A percentile compares a stretch with the other conserved stretches of the same genome.
phyloP scores from a whole-genome alignment of 1,140 invertebrate genomes.

The Neuroterus valhalla region DNA sequence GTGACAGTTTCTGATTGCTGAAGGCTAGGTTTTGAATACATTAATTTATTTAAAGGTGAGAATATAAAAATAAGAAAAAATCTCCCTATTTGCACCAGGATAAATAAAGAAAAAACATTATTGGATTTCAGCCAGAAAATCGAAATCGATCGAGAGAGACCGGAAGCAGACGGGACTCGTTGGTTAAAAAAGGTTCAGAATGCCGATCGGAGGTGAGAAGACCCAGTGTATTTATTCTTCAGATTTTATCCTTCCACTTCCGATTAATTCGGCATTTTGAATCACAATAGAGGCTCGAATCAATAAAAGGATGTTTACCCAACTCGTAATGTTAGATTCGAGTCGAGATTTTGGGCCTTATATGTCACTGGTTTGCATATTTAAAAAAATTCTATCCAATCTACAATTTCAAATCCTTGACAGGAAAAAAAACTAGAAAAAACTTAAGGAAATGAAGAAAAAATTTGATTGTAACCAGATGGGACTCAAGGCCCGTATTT shows the following conservation, averaged over 20 bases:
- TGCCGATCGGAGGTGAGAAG: conserved; percentile 9
- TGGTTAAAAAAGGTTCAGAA: not conserved
- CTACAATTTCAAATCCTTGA: no score
- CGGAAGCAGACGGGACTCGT: not conserved
- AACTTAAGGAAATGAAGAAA: no score
- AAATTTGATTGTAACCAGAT: no score
- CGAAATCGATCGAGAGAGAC: not conserved
- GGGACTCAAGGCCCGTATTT: no score
- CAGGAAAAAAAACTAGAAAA: no score
- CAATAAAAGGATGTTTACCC: conserved; percentile 10
- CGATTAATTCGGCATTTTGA: conserved; percentile 3
- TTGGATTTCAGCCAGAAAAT: not conserved
- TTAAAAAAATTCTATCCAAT: no score
- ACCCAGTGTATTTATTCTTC: conserved; percentile 16
- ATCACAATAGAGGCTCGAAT: conserved; percentile 15
- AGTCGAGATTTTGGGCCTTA: not conserved
- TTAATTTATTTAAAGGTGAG: no score
- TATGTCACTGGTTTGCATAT: not conserved
- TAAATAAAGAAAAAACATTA: no score
- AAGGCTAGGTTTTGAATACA: no score
- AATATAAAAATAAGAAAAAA: no score
- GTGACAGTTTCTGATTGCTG: no score
- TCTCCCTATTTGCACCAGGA: no score
- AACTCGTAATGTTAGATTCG: not conserved
- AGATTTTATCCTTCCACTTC: conserved; percentile 8